Percentiles rank a stretch among this genome's conserved stretches.
These are phyloP conservation scores for Horisme vitalbata DNA, from an alignment of 2,888 invertebrate species.

Conservation along the genomic window DNA sequence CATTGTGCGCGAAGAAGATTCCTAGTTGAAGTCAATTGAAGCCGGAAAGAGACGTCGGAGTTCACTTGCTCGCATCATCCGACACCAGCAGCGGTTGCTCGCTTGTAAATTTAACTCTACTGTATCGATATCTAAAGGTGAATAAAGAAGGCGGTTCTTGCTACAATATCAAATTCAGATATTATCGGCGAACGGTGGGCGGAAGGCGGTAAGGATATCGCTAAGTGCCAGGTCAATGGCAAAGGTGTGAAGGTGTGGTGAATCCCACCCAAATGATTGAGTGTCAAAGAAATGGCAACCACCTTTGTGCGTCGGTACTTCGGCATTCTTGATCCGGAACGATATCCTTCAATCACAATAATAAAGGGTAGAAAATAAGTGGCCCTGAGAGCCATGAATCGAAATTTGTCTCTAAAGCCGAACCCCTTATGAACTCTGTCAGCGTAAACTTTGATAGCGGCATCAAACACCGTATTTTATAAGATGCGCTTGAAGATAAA, in stretches of 20 bases:
- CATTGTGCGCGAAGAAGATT: conserved; percentile 63
- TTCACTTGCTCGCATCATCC: conserved; percentile 59
- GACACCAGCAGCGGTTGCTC: conserved; percentile 45
- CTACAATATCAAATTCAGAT: conserved; percentile 34
- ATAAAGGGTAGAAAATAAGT: conserved; percentile 21
- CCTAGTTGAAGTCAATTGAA: conserved; percentile 65
- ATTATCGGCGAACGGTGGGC: conserved; percentile 38
- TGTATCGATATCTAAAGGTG: conserved; percentile 53
- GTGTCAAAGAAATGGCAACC: conserved; percentile 38
- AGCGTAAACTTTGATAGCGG: conserved; percentile 40
- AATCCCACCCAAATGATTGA: conserved; percentile 43
- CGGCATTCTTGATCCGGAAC: conserved; percentile 37
- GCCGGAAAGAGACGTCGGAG: conserved; percentile 59
- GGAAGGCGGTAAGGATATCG: conserved; percentile 40
- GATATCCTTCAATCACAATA: conserved; percentile 19
- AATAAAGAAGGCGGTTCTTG: conserved; percentile 46
- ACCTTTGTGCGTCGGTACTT: conserved; percentile 24
- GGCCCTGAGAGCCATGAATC: conserved; percentile 12
- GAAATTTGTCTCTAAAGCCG: conserved; percentile 16
- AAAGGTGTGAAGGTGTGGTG: conserved; percentile 44
- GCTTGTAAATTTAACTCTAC: conserved; percentile 54
- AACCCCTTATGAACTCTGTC: conserved; percentile 29
- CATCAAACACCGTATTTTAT: conserved; percentile 47
- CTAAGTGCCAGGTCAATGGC: conserved; percentile 38
- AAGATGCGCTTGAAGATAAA: conserved; percentile 55